Base-by-base conservation (phyloP, 2,113 vertebrate species). In the Anarrhichthys ocellatus region DNA sequence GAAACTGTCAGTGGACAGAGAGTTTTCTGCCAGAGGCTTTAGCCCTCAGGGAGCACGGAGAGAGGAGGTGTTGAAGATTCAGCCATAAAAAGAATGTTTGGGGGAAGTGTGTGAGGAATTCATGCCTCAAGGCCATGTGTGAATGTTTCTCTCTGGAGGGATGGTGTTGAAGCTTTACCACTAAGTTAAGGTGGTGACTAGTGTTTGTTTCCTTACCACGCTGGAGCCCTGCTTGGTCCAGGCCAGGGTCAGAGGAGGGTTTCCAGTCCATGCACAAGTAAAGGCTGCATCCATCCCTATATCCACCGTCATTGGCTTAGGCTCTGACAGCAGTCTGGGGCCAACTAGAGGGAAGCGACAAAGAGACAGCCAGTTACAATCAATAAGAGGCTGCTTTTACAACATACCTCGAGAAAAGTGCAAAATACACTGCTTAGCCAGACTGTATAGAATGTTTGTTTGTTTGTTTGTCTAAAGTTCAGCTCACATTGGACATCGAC, bases 401-500 rank as follows among this genome's bases (percentile, higher is more conserved):
- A 78, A 50, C 48, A 80, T 11, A 68, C 42, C 32, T 63, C 6
- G 6, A 58, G 56, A 86, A 67, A 78, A 56, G 54, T 58, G 61
- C 17, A 27, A 32, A 78, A 75, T 5, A 71, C 29, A 2, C n/a
- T 8, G 48, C 27, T 40, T 10, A n/a, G 24, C 52, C 27, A 48
- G 48, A 29, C 2, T 56, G n/a, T 2, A 17, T 10, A 32, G 67
- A 64, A 58, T 27, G 17, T 29, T 29, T 29, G 29, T 13, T 58
- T 27, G 17, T 29, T 29, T 29, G 29, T 13, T 58, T 27, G 54
- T 10, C 54, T 27, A 1, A 56, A 13, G 22, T 56, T 46, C 40
- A 58, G 94, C 97, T 96, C 89, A 98, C 97, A 97, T 38, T 96
- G 95, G 34, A 97, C 97, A 14, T 98, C 96, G 48, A 97, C 95